A percentile compares a stretch with the other conserved stretches of the same genome.
Evolutionary conservation across 2,797 vertebrate genomes (phyloP).

Genomic region (Pseudochromis fuscus): DNA sequence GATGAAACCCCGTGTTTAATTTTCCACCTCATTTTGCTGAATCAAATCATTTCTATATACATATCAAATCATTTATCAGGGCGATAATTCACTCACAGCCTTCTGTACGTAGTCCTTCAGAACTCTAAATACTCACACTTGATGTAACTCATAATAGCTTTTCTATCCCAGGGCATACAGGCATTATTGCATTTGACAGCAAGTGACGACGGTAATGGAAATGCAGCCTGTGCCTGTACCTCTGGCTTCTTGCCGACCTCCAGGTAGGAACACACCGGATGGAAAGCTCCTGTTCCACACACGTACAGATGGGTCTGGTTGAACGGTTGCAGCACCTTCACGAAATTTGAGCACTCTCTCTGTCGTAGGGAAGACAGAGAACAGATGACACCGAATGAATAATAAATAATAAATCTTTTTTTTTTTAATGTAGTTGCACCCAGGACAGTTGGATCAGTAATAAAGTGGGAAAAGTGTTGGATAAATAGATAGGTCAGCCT

Average conservation of each 20-base stretch:
- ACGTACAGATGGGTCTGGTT: slow-evolving; percentile 97
- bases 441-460: slow-evolving; percentile 1
- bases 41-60: slow-evolving; percentile 40
- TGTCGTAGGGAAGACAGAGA: slow-evolving; percentile 72
- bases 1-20: slow-evolving; percentile 50
- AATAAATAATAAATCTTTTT: slow-evolving; percentile 1
- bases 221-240: slow-evolving; percentile 82
- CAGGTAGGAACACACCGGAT: slow-evolving; percentile 95
- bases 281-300: slow-evolving; percentile 97
- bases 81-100: slow-evolving; percentile 20
- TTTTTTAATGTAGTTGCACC: not conserved
- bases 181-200: not conserved
- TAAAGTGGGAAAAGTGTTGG: slow-evolving; percentile 10
- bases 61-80: slow-evolving; percentile 35
- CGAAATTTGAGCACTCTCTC: slow-evolving; percentile 97
- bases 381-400: slow-evolving; percentile 7
- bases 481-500: slow-evolving; percentile 25
- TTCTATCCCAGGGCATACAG: not conserved
- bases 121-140: slow-evolving; percentile 19
- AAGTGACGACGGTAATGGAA: not conserved
- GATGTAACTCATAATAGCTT: not conserved
- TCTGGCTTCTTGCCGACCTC: slow-evolving; percentile 94
- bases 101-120: slow-evolving; percentile 12
- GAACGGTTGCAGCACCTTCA: slow-evolving; percentile 93
- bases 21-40: slow-evolving; percentile 62